These are phyloP conservation scores for Andricus curvator DNA, from an alignment of 2,888 invertebrate genomes.

Conservation along the genomic window DNA sequence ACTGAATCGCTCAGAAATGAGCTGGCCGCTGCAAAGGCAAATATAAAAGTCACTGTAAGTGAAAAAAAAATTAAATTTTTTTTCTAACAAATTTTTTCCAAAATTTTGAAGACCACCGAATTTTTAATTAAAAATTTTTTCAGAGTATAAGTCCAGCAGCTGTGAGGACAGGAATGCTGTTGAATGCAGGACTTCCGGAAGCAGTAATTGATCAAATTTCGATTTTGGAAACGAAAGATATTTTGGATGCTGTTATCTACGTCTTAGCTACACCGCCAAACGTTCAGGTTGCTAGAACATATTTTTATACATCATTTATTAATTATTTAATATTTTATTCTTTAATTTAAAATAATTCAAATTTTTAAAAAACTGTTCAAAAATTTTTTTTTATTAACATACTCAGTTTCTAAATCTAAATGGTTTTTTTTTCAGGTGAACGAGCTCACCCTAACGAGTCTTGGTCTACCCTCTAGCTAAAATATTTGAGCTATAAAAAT, in stretches of 20 bases:
- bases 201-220: not conserved
- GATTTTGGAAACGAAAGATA: slow-evolving; percentile 55
- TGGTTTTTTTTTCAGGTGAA: slow-evolving; percentile 57
- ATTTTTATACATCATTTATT: not conserved
- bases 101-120: not conserved
- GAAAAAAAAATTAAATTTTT: not conserved
- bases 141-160: slow-evolving; percentile 73
- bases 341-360: not conserved
- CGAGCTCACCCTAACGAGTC: slow-evolving; percentile 55
- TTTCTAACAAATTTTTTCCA: too few relatives aligned
- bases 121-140: not conserved
- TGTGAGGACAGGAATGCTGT: slow-evolving; percentile 68
- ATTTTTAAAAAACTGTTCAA: not conserved
- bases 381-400: not conserved
- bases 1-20: slow-evolving; percentile 79
- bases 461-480: slow-evolving; percentile 27
- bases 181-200: slow-evolving; percentile 47
- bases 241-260: slow-evolving; percentile 59
- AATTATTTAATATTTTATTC: not conserved
- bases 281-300: slow-evolving; percentile 57
- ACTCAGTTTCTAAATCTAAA: not conserved
- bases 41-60: slow-evolving; percentile 77
- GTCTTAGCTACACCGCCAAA: slow-evolving; percentile 60
- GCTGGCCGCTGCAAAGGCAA: slow-evolving; percentile 71
- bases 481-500: slow-evolving; percentile 5